Percentiles rank a stretch among this genome's conserved stretches.
These are phyloP conservation scores for Phrynocephalus forsythii DNA, from an alignment of 2,797 vertebrate genomes.

Conservation along the genomic window DNA sequence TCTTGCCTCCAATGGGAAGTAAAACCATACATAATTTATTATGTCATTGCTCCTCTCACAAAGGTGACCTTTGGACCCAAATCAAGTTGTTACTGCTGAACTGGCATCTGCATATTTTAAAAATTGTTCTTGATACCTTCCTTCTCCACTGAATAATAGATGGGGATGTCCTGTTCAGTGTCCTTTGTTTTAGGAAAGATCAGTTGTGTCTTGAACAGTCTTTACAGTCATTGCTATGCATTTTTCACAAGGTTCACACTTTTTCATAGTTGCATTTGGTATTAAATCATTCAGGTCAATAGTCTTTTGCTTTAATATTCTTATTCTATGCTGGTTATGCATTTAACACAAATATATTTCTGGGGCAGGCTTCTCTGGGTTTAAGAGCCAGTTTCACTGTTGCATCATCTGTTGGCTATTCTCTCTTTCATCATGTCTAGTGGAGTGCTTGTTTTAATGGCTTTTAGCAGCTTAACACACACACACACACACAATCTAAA, in stretches of 20 bases:
- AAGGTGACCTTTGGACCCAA: not conserved
- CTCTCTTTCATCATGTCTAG: too few species aligned
- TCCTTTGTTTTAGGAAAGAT: not conserved
- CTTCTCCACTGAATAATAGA: not conserved
- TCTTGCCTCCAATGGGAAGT: not conserved
- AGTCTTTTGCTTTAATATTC: not conserved
- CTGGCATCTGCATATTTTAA: not conserved
- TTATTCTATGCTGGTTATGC: not conserved
- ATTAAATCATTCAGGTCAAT: not conserved
- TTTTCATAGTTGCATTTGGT: not conserved
- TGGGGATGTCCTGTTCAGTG: not conserved
- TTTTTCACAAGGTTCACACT: not conserved
- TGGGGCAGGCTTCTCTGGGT: too few species aligned
- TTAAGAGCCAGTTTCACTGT: too few species aligned
- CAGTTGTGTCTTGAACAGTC: not conserved
- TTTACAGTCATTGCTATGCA: not conserved
- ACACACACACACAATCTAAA: too few species aligned
- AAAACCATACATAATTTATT: not conserved
- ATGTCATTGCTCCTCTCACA: not conserved
- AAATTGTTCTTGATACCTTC: not conserved
- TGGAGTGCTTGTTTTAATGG: too few species aligned
- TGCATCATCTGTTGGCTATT: too few species aligned
- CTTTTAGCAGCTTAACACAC: too few species aligned
- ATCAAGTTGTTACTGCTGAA: not conserved
- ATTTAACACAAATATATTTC: too few species aligned